Base-by-base conservation (phyloP, 2,113 vertebrate species). In the Nesogale talazaci region DNA sequence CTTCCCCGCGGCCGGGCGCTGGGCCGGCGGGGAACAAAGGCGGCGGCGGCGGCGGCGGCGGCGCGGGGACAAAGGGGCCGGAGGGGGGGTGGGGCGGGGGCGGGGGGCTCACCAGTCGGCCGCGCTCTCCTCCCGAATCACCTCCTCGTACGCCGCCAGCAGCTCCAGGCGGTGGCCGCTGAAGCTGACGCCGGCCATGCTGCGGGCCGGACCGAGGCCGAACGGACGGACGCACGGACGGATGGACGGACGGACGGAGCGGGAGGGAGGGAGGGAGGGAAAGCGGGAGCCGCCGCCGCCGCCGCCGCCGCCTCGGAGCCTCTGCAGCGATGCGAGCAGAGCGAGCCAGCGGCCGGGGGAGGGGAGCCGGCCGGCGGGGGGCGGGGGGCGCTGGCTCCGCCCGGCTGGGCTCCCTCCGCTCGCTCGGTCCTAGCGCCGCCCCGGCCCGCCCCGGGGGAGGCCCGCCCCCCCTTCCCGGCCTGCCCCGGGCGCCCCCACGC, bases 141-240 rank as follows among this genome's bases (percentile, higher is more conserved):
- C 98, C 96, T 98, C 98, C 96, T 98, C 97, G 90, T 98, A 98
- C 38, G 98, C 98, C 86, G 98, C 98, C 97, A 98, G 97, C 97
- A 98, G 97, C 97, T 98, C 98, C 97, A 98, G 97, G 97, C 98
- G 98, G 96, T 98, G 97, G 90, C 96, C 96, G 93, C 97, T 96
- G 98, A 98, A 98, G 97, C 97, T 97, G 93, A 98, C 97, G 96
- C 97, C 97, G 95, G 98, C 97, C 98, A 98, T 98, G 96, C 97
- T 97, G 94, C 94, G 94, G 95, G 96, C 95, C 96, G 97, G 95
- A 94, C 92, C 40, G 94, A 89, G 91, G 94, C 94, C 91, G 96
- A 91, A 87, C 87, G 74, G 79, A 89, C 94, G 36, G 94, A 94
- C 90, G 91, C 93, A 88, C 93, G 10, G 81, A 93, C 83, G 67